phyloP scores from a whole-genome alignment of 2,797 vertebrate genomes.

The Synanceia verrucosa region DNA sequence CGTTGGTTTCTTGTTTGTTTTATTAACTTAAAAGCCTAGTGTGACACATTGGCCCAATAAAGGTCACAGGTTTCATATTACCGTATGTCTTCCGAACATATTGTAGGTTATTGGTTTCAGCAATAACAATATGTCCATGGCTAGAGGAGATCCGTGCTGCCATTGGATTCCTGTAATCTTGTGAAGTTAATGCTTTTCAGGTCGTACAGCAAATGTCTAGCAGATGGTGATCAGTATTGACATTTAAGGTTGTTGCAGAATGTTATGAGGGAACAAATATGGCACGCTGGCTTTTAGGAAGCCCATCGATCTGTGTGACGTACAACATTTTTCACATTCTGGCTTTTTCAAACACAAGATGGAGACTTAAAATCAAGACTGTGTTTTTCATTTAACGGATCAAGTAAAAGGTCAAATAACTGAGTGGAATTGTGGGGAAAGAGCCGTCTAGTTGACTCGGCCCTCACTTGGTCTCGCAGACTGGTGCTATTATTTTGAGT shows the following conservation, averaged over 20 bases:
- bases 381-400: conserved; percentile 34
- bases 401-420: conserved; percentile 53
- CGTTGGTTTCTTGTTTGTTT: conserved; percentile 29
- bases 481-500: conserved; percentile 64
- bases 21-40: conserved; percentile 28
- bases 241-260: conserved; percentile 68
- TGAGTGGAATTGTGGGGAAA: conserved; percentile 20
- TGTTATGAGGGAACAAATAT: conserved; percentile 53
- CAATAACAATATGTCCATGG: conserved; percentile 14
- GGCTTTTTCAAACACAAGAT: conserved; percentile 5
- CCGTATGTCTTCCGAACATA: neutral
- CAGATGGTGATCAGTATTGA: conserved; percentile 72
- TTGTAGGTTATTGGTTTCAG: conserved; percentile 24
- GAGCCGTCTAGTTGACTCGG: conserved; percentile 60
- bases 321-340: conserved; percentile 32
- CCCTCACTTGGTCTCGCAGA: conserved; percentile 39
- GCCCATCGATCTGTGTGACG: conserved; percentile 42
- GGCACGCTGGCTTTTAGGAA: conserved; percentile 42
- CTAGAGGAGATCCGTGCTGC: conserved; percentile 17
- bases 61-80: conserved; percentile 43
- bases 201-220: conserved; percentile 49
- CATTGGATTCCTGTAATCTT: conserved; percentile 43
- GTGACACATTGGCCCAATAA: conserved; percentile 28
- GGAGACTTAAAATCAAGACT: conserved; percentile 10
- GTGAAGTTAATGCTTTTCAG: conserved; percentile 51